Base-by-base conservation (phyloP, 2,113 vertebrate species). In the Mystacornis crossleyi region DNA sequence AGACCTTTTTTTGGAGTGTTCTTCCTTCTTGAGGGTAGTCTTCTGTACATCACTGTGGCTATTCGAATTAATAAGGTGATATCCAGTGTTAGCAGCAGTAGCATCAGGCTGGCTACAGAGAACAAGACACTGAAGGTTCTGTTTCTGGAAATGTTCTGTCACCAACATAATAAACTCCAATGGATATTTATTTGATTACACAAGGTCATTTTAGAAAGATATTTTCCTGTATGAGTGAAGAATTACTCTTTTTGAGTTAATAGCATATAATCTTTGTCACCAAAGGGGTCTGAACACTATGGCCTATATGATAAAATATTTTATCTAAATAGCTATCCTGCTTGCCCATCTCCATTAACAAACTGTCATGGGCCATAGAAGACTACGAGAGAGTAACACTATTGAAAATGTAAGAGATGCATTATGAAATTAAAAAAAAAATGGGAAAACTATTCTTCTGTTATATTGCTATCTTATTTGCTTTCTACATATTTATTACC, bases 361-460 rank as follows among this genome's bases (percentile, higher is more conserved):
- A 75, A 45, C 10, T 64, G 28, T 23, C 13, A 34, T 18, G 33
- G 6, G 58, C 19, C 18, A 4, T 42, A 43, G 29, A 75, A 71
- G 29, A 45, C 23, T 51, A 36, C 0, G 3, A 66, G 12, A 65
- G 6, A 64, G 4, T 45, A 53, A 24, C 34, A 28, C 1, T 33
- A 51, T 7, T 42, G 34, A 86, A 91, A 82, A 67, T 5, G 3
- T 28, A 62, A 74, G 23, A 53, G 9, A 54, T 36, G 2, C 3
- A 38, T 64, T 42, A 51, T 3, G 19, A 78, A 92, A 78, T 60
- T 0, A 9, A 66, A 14, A 54, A 66, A 14, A 54, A 55, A 18
- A 5, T 1, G 2, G 3, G 4, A 55, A 78, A 61, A 9, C 1
- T 78, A 21, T 47, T 70, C 3, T 73, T 60, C 31, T n/a, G 3